Evolutionary conservation across 2,797 vertebrate genomes (phyloP).

Genomic region (Echiichthys vipera): DNA sequence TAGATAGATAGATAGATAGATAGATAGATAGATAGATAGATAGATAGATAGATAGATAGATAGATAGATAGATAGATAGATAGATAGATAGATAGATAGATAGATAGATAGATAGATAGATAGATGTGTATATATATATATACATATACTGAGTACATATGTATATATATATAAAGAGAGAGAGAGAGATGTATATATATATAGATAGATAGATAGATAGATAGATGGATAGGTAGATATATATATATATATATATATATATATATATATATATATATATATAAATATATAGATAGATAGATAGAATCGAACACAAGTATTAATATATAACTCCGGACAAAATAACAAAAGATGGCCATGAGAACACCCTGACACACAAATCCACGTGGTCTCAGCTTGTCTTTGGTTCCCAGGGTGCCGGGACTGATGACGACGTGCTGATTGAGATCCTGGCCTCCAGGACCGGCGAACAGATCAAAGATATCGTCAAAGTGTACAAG

Average conservation of each 20-base stretch:
- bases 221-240: too few species aligned
- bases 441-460: conserved; percentile 96
- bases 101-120: not conserved
- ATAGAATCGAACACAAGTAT: too few species aligned
- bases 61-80: not conserved
- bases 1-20: too few species aligned
- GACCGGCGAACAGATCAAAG: conserved; percentile 85
- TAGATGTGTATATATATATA: too few species aligned
- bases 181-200: too few species aligned
- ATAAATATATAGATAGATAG: not conserved
- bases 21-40: too few species aligned
- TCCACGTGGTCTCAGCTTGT: conserved; percentile 15
- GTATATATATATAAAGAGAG: not conserved
- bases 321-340: not conserved
- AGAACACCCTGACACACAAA: not conserved
- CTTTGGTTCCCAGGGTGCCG: conserved; percentile 88
- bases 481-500: conserved; percentile 90
- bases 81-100: too few species aligned
- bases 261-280: too few species aligned
- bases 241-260: too few species aligned
- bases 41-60: too few species aligned
- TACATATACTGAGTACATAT: too few species aligned
- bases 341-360: not conserved
- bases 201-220: too few species aligned
- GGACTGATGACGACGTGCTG: conserved; percentile 92